Percentiles rank a stretch among this genome's conserved stretches.
Evolutionary conservation across 2,797 vertebrate genomes (phyloP).

Genomic region (Falco rusticolus): DNA sequence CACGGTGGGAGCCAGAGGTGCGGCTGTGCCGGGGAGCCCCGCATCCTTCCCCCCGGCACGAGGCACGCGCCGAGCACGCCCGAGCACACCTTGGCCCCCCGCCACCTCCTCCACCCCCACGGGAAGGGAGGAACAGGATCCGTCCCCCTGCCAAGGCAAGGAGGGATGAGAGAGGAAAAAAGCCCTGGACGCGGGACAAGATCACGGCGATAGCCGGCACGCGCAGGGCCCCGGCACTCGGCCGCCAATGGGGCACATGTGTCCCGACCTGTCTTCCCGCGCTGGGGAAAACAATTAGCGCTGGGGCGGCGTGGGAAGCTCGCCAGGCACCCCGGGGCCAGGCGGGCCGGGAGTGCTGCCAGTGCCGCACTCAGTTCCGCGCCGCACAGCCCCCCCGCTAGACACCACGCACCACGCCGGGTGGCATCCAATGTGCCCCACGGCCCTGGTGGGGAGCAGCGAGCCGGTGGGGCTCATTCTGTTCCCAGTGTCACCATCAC

Average conservation of each 20-base stretch:
- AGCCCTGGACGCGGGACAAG: conserved; percentile 8
- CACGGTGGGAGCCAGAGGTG: not conserved
- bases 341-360: not conserved
- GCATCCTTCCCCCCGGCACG: not conserved
- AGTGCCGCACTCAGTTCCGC: fast-evolving
- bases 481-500: fast-evolving
- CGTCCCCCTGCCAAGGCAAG: not conserved
- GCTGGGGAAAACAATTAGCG: not conserved
- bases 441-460: not conserved
- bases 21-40: not conserved
- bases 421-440: fast-evolving
- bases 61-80: not conserved
- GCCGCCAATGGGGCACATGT: not conserved
- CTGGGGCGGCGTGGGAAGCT: not conserved
- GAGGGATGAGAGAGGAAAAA: not conserved
- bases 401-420: fast-evolving
- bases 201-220: not conserved
- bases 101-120: not conserved
- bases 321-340: not conserved
- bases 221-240: not conserved
- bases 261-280: not conserved
- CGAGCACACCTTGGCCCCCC: not conserved
- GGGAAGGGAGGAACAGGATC: not conserved
- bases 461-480: not conserved
- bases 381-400: not conserved